Evolutionary conservation across 2,888 invertebrate genomes (phyloP).

Genomic region (Parnassius smintheus): DNA sequence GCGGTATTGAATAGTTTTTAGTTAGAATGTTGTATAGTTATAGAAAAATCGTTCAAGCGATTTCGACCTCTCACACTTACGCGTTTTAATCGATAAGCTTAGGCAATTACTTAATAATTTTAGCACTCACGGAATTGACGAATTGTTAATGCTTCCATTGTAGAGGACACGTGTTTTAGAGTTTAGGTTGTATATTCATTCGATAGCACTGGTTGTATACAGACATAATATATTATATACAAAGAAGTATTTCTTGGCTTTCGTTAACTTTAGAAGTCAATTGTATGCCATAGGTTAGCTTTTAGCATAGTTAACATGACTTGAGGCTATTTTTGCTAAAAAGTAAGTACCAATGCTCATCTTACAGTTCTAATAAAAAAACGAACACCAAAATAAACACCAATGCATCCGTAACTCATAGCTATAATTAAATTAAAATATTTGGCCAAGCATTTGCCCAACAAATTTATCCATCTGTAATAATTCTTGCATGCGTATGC

Average conservation of each 20-base stretch:
- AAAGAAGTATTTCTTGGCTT: constrained; percentile 16
- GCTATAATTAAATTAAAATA: constrained; percentile 1
- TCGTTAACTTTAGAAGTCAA: constrained; percentile 12
- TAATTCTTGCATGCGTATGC: constrained; percentile 5
- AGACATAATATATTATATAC: constrained; percentile 25
- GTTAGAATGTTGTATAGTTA: constrained; percentile 25
- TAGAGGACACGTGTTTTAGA: constrained; percentile 38
- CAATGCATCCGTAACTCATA: constrained; percentile 2
- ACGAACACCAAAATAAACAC: constrained; percentile 14
- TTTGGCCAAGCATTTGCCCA: constrained; percentile 16
- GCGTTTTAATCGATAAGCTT: constrained; percentile 63
- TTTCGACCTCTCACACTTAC: constrained; percentile 49
- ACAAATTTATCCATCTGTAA: constrained; percentile 4
- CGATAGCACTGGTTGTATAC: constrained; percentile 26
- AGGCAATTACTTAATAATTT: constrained; percentile 52
- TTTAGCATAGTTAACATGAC: constrained; percentile 13
- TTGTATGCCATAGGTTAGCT: constrained; percentile 12
- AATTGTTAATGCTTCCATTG: constrained; percentile 73
- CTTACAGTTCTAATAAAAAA: too few species aligned
- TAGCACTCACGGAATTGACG: constrained; percentile 78
- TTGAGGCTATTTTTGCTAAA: constrained; percentile 7
- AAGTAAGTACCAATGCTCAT: constrained; percentile 9
- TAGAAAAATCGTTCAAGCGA: constrained; percentile 44
- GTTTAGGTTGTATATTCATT: constrained; percentile 30
- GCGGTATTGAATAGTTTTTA: constrained; percentile 9